Evolutionary conservation across 2,888 invertebrate species (phyloP).

Genomic region (Idaea straminata): DNA sequence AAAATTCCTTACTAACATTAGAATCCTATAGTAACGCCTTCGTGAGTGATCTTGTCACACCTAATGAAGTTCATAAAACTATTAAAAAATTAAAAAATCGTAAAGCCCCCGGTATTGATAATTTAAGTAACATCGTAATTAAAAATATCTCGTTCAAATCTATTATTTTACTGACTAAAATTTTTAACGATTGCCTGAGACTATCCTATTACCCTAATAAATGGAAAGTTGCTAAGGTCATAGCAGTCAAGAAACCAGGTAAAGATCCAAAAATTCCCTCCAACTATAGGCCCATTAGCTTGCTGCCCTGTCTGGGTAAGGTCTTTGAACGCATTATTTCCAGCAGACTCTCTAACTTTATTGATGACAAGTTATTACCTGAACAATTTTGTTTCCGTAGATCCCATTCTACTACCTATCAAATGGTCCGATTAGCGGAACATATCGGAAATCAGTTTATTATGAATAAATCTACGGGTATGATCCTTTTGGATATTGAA

Average conservation of each 20-base stretch:
- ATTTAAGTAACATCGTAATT: not conserved
- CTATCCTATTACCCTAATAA: slow-evolving; percentile 8
- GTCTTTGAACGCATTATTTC: slow-evolving; percentile 3
- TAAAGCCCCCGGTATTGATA: slow-evolving; percentile 3
- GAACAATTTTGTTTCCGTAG: slow-evolving; percentile 18
- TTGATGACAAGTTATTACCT: slow-evolving; percentile 4
- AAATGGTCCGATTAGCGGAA: slow-evolving; percentile 14
- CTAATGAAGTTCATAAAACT: not conserved
- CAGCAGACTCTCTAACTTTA: not conserved
- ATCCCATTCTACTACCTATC: slow-evolving; percentile 17
- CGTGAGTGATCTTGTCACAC: not conserved
- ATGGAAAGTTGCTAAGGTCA: slow-evolving; percentile 18
- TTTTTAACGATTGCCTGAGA: not conserved
- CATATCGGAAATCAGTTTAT: not conserved
- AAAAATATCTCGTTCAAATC: not conserved
- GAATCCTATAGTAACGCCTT: not conserved
- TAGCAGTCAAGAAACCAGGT: slow-evolving; percentile 17
- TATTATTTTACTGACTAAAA: slow-evolving; percentile 2
- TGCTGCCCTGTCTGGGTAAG: slow-evolving; percentile 2
- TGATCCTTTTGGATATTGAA: slow-evolving; percentile 4
- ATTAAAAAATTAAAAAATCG: not conserved
- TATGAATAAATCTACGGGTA: slow-evolving; percentile 1
- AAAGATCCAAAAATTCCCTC: slow-evolving; percentile 14
- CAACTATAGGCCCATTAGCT: slow-evolving; percentile 12
- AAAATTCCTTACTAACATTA: not conserved